Conservation (phyloP, 2,113 vertebrate species). For the Muntiacus reevesi region DNA sequence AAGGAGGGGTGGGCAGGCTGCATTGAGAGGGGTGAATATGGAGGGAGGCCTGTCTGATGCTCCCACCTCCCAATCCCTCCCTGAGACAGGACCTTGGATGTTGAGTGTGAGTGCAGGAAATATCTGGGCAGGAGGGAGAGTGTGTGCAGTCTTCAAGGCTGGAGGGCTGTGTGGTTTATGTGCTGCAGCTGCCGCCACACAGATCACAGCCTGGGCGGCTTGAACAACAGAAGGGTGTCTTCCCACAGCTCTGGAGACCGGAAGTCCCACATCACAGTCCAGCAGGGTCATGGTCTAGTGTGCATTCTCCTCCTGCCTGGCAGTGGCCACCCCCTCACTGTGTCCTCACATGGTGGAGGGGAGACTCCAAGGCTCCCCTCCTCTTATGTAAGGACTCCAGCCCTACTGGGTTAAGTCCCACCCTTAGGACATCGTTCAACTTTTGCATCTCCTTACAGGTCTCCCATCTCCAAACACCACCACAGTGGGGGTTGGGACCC, state of each 20-base stretch:
- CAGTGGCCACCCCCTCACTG: too few species aligned
- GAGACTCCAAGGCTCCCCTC: too few species aligned
- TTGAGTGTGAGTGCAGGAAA: not conserved
- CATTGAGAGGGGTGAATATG: not conserved
- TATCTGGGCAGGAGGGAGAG: not conserved
- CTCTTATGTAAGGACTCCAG: not conserved
- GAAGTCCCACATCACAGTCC: not conserved
- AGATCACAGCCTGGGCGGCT: rapidly evolving
- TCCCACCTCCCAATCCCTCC: not conserved
- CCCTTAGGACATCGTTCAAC: not conserved
- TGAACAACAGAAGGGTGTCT: not conserved
- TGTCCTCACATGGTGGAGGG: too few species aligned
- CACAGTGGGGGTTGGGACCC: not conserved
- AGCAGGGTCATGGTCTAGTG: too few species aligned
- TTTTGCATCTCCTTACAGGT: not conserved
- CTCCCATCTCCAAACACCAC: too few species aligned
- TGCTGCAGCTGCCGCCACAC: not conserved
- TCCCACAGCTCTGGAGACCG: not conserved
- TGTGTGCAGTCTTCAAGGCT: not conserved
- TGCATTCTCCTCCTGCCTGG: not conserved
- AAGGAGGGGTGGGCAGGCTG: not conserved
- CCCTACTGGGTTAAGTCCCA: too few species aligned
- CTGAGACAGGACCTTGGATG: not conserved
- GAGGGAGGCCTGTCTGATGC: not conserved
- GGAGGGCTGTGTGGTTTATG: not conserved